Percentiles rank a stretch among this genome's conserved stretches.
Evolutionary conservation across 2,797 vertebrate genomes (phyloP).

Genomic region (Pseudocheirus occidentalis): DNA sequence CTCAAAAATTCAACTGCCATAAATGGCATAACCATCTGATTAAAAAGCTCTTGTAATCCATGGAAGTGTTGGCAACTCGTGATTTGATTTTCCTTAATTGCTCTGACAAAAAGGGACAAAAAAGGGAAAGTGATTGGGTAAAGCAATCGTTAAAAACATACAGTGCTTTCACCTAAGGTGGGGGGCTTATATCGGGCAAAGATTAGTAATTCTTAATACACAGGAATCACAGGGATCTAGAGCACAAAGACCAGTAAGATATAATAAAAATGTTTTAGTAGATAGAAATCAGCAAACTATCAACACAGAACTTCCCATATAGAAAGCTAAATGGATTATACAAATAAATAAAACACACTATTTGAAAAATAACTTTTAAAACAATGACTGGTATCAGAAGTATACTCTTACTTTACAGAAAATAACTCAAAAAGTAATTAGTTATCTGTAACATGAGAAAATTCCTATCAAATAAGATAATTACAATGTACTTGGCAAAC

Average conservation of each 20-base stretch:
- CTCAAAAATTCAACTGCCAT: not conserved
- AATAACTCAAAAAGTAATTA: slow-evolving; percentile 27
- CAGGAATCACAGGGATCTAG: not conserved
- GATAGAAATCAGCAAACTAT: not conserved
- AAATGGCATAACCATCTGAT: not conserved
- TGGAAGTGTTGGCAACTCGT: not conserved
- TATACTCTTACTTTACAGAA: not conserved
- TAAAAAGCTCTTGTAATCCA: slow-evolving; percentile 15
- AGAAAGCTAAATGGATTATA: not conserved
- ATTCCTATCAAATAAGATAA: not conserved
- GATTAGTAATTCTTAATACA: not conserved
- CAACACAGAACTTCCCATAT: not conserved
- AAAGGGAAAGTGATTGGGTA: not conserved
- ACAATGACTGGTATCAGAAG: not conserved
- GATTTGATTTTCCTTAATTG: slow-evolving; percentile 10
- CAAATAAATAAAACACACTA: not conserved
- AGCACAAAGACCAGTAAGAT: slow-evolving; percentile 8
- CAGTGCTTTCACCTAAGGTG: not conserved
- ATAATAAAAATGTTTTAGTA: not conserved
- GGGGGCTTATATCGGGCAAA: not conserved
- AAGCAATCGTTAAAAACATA: slow-evolving; percentile 20
- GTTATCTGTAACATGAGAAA: slow-evolving; percentile 9
- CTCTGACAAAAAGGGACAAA: not conserved
- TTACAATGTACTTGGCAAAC: not conserved
- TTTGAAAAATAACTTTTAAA: not conserved